Percentiles rank a stretch among this genome's conserved stretches.
These are phyloP conservation scores for Sebastes nivosus DNA, from an alignment of 2,797 vertebrate species.

Conservation along the genomic window DNA sequence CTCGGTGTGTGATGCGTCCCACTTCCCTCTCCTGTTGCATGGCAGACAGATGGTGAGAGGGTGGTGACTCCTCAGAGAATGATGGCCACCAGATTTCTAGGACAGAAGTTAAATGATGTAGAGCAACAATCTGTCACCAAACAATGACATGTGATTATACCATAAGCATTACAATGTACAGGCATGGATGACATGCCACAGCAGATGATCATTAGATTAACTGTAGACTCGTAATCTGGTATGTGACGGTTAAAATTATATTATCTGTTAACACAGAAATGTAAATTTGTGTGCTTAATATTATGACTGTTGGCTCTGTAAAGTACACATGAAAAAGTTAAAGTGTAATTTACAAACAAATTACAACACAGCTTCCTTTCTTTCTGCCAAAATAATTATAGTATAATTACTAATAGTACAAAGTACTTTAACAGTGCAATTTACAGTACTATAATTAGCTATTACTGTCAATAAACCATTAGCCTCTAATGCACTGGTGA, in stretches of 20 bases:
- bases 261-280: neutral
- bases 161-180: neutral
- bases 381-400: neutral
- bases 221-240: neutral
- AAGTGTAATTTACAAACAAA: neutral
- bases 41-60: constrained; percentile 57
- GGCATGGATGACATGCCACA: neutral
- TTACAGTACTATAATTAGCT: neutral
- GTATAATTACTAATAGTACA: too few relatives aligned
- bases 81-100: constrained; percentile 40
- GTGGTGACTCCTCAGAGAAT: constrained; percentile 25
- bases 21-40: constrained; percentile 30
- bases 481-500: neutral
- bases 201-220: neutral
- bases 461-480: neutral
- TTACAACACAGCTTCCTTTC: neutral
- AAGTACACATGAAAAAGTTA: neutral
- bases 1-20: constrained; percentile 16
- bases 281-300: neutral
- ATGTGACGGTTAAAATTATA: neutral
- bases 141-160: neutral
- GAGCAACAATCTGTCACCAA: constrained; percentile 24
- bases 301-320: neutral
- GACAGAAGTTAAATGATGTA: constrained; percentile 25
- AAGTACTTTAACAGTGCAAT: neutral